Percentiles rank a stretch among this genome's conserved stretches.
These are phyloP conservation scores for Rhineura floridana DNA, from an alignment of 2,113 vertebrate species.

Conservation along the genomic window DNA sequence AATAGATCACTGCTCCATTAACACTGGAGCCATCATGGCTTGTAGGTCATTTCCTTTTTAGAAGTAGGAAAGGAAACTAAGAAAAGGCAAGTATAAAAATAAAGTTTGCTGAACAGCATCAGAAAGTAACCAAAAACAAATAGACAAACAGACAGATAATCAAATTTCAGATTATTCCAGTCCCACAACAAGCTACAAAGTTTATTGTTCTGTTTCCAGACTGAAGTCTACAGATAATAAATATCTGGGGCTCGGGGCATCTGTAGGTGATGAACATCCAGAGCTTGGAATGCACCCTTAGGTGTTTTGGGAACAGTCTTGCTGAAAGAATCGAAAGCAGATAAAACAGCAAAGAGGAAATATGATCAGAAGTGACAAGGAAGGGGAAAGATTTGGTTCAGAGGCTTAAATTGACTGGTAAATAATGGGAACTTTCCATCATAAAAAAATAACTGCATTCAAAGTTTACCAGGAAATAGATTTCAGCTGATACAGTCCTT, in stretches of 20 bases:
- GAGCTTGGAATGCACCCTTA: constrained; percentile 42
- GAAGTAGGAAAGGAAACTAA: background rate
- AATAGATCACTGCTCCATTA: too few species aligned
- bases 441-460: constrained; percentile 6
- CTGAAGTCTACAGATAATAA: constrained; percentile 65
- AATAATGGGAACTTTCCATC: background rate
- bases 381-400: constrained; percentile 10
- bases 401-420: background rate
- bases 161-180: constrained; percentile 39
- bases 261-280: constrained; percentile 66
- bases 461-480: constrained; percentile 16
- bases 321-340: constrained; percentile 60
- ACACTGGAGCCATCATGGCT: too few species aligned
- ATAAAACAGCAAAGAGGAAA: constrained; percentile 49
- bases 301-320: constrained; percentile 60
- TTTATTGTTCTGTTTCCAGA: constrained; percentile 68
- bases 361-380: constrained; percentile 22
- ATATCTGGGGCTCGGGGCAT: constrained; percentile 58
- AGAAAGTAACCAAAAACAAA: constrained; percentile 35
- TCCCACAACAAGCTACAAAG: constrained; percentile 43
- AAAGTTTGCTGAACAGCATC: constrained; percentile 27
- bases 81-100: constrained; percentile 8
- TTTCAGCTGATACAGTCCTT: constrained; percentile 16
- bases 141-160: background rate
- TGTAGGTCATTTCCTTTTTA: constrained; percentile 48